These are phyloP conservation scores for Drosophila neotestacea DNA, from an alignment of 2,888 invertebrate species.

Conservation along the genomic window DNA sequence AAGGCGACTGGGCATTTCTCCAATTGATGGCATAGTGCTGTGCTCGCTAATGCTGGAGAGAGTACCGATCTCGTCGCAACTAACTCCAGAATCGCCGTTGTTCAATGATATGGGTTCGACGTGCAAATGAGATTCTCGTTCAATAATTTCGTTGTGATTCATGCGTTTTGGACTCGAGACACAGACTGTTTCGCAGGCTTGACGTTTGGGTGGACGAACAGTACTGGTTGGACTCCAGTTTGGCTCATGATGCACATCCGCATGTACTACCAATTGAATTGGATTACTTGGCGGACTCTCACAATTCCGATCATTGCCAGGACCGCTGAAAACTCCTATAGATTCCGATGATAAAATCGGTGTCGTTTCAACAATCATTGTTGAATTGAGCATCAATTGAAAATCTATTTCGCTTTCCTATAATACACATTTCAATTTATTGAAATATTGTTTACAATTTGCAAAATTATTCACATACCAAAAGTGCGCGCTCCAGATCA, in stretches of 20 bases:
- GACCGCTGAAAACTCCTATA: background rate
- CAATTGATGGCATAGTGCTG: constrained; percentile 40
- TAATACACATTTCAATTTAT: background rate
- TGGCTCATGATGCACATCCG: constrained; percentile 74
- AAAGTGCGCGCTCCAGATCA: constrained; percentile 54
- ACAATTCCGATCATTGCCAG: constrained; percentile 15
- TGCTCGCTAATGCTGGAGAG: constrained; percentile 35
- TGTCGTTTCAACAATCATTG: constrained; percentile 62
- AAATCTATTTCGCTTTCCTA: constrained; percentile 77
- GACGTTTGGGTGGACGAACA: constrained; percentile 12
- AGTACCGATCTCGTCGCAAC: constrained; percentile 38
- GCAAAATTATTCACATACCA: constrained; percentile 40
- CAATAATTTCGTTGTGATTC: background rate
- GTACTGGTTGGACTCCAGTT: constrained; percentile 69
- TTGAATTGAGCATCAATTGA: constrained; percentile 63
- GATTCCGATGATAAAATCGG: background rate
- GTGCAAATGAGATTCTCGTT: constrained; percentile 2
- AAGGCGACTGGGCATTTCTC: constrained; percentile 57
- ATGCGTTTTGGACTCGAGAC: background rate
- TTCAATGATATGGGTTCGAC: constrained; percentile 31
- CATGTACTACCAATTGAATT: constrained; percentile 56
- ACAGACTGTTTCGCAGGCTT: background rate
- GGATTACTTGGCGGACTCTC: constrained; percentile 60
- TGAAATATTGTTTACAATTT: background rate
- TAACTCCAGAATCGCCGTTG: constrained; percentile 54